Evolutionary conservation across 2,797 vertebrate species (phyloP), one percentile per base, ranked within the genome.

Genomic region (Sebastes dallii): DNA sequence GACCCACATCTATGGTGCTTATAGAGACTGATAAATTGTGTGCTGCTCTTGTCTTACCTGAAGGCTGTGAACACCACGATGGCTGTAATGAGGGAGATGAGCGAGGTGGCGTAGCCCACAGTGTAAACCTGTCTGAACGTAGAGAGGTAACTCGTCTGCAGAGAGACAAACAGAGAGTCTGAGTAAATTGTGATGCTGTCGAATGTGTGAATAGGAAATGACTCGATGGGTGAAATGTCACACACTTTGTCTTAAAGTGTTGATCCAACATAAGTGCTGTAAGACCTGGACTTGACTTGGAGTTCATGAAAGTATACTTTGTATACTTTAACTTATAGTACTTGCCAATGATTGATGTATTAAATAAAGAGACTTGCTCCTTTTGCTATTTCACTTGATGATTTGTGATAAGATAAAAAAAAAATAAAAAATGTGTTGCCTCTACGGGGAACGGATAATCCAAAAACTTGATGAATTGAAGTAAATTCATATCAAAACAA

Each of bases 111-210:
- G 1, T 96, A 96, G 61, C 96, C 96, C 60, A 95, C 95, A 1
- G 95, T 96, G 91, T 96, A 96, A 56, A 96, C 93, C 61, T 94
- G 92, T 90, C 96, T 96, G 92, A 97, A 96, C 1, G 93, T 94
- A 46, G 95, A 95, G 75, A 97, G 96, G 93, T 97, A 97, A 70
- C 85, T 95, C 65, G 95, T 97, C 96, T 97, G 84, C n/a, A 54
- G 62, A 75, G 32, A 75, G 80, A 73, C 1, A 84, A 24, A 66
- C 12, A 60, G 3, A 42, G 36, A 39, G 36, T 5, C 29, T 46
- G 39, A 25, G 22, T 30, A 11, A 12, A 56, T 4, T 42, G 10
- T 25, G 36, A 67, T 59, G 62, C 2, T 32, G 22, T 75, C 18
- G 34, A 34, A 62, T 36, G 8, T 12, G 12, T 25, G 7, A 36